These are phyloP conservation scores for Steatornis caripensis DNA, from an alignment of 2,113 vertebrate genomes.

Conservation along the genomic window DNA sequence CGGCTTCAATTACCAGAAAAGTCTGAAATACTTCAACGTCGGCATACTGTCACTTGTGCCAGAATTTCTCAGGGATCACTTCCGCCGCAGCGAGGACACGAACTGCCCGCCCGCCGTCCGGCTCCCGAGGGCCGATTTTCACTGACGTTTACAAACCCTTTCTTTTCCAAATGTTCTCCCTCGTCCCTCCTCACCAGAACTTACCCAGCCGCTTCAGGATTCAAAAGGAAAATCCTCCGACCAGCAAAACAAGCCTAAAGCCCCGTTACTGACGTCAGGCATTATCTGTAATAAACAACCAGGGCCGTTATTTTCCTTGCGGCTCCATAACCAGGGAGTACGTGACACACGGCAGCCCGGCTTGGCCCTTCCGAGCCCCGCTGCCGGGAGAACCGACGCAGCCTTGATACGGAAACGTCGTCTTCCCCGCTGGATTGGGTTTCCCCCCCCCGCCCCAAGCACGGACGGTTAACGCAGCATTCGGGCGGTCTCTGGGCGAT, in stretches of 20 bases:
- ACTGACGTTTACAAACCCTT: not conserved
- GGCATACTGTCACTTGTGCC: not conserved
- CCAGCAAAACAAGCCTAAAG: not conserved
- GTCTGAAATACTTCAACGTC: not conserved
- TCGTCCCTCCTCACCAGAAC: not conserved
- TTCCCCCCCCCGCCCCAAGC: too few species aligned
- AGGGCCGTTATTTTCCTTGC: not conserved
- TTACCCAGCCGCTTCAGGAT: not conserved
- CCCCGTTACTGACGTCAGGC: fast-evolving
- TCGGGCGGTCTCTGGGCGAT: too few species aligned
- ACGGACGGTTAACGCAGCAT: fast-evolving
- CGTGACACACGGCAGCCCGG: not conserved
- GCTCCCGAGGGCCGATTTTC: too few species aligned
- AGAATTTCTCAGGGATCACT: not conserved
- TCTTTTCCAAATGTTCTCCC: not conserved
- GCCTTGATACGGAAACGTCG: not conserved
- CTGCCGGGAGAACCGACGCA: not conserved
- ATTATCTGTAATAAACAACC: not conserved
- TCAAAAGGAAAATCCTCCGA: not conserved
- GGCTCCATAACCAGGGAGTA: not conserved
- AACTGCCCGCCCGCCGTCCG: too few species aligned
- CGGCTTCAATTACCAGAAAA: not conserved
- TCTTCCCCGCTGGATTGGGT: too few species aligned
- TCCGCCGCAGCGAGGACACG: not conserved
- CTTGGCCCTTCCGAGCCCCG: not conserved